Percentiles rank a stretch among this genome's conserved stretches.
Evolutionary conservation across 2,888 invertebrate genomes (phyloP).

Genomic region (Cephus pygmeus): DNA sequence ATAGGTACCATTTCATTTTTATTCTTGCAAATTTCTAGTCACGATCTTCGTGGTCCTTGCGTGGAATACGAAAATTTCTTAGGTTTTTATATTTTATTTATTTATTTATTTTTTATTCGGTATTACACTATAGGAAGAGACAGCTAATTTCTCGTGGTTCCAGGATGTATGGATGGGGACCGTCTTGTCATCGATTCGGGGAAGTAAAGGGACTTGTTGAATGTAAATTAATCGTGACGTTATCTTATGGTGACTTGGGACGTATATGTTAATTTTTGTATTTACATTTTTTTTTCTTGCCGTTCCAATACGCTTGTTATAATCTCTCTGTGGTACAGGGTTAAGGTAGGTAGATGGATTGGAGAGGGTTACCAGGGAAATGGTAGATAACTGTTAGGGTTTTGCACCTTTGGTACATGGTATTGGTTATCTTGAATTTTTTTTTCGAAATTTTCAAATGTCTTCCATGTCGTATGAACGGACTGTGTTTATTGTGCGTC

Average conservation of each 20-base stretch:
- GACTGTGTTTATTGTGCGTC: neutral
- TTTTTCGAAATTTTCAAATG: neutral
- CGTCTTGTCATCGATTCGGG: neutral
- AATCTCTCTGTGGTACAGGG: neutral
- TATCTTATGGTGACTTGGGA: constrained; percentile 47
- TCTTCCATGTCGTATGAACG: neutral
- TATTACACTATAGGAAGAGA: neutral
- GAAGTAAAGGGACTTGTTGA: constrained; percentile 12
- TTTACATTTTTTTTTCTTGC: constrained; percentile 14
- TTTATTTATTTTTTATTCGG: constrained; percentile 35
- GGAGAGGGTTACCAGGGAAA: neutral
- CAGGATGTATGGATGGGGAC: constrained; percentile 67
- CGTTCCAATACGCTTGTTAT: neutral
- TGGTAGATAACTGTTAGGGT: neutral
- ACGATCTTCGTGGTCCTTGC: neutral
- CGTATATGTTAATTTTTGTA: constrained; percentile 22
- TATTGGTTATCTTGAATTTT: neutral
- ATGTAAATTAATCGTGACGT: constrained; percentile 58
- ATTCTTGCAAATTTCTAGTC: neutral
- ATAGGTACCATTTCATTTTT: neutral
- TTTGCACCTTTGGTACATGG: neutral
- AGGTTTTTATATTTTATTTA: neutral
- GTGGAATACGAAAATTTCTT: neutral
- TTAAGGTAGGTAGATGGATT: neutral
- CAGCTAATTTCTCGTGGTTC: constrained; percentile 63